Evolutionary conservation across 2,113 vertebrate genomes (phyloP).

Genomic region (Pogona vitticeps): DNA sequence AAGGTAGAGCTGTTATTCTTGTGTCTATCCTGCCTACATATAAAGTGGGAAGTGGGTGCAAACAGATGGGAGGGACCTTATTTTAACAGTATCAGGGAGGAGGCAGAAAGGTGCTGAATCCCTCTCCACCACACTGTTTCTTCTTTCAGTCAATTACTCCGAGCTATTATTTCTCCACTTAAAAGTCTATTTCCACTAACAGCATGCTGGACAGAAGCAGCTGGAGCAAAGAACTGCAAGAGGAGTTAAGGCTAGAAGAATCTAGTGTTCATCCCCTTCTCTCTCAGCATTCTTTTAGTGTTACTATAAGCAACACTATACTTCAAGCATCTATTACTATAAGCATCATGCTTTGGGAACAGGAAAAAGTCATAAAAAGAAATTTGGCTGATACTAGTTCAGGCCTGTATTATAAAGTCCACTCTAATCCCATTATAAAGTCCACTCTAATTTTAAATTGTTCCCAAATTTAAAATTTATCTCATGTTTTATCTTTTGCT

Average conservation of each 20-base stretch:
- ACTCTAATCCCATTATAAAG: constrained; percentile 27
- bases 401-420: not conserved
- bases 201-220: not conserved
- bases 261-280: no score
- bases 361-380: not conserved
- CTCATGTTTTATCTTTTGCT: not conserved
- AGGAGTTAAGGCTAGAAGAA: not conserved
- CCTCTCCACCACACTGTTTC: not conserved
- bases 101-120: not conserved
- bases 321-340: no score
- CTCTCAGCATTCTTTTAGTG: no score
- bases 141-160: not conserved
- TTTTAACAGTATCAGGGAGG: not conserved
- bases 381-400: not conserved
- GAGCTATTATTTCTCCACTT: not conserved
- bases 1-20: not conserved
- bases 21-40: not conserved
- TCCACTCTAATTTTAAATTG: no score
- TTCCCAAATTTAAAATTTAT: not conserved
- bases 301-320: not conserved
- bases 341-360: no score
- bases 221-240: no score
- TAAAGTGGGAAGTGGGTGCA: not conserved
- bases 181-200: not conserved
- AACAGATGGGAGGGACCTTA: not conserved